Conservation (phyloP, 2,888 invertebrate species). For the Leucozona laternaria region DNA sequence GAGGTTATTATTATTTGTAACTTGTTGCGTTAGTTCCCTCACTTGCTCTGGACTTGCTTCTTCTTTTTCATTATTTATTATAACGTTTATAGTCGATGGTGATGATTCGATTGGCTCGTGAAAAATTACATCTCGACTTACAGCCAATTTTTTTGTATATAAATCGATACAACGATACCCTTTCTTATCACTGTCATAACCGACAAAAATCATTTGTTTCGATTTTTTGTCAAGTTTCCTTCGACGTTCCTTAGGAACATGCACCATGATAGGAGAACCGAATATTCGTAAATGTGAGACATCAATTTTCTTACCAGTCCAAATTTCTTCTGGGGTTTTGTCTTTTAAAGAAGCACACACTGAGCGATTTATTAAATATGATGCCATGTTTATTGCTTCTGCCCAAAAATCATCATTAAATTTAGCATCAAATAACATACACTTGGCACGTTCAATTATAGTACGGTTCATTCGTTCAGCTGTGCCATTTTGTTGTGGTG, state of each 20-base stretch:
- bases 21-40: not conserved
- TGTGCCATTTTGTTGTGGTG: constrained; percentile 28
- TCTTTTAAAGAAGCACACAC: constrained; percentile 39
- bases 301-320: constrained; percentile 79
- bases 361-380: constrained; percentile 64
- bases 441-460: constrained; percentile 68
- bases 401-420: constrained; percentile 58
- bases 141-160: constrained; percentile 29
- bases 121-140: constrained; percentile 46
- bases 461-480: constrained; percentile 63
- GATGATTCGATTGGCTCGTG: constrained; percentile 9
- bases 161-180: constrained; percentile 53
- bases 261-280: constrained; percentile 78
- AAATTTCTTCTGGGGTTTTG: constrained; percentile 80
- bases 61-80: not conserved
- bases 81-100: not conserved
- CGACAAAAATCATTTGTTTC: constrained; percentile 41
- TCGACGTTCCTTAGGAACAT: constrained; percentile 27
- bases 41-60: not conserved
- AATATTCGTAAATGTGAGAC: constrained; percentile 80
- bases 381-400: constrained; percentile 68
- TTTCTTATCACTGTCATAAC: constrained; percentile 42
- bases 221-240: constrained; percentile 41
- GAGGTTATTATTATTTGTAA: not conserved
- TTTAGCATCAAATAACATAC: constrained; percentile 64